Conservation (phyloP, 1,140 invertebrate genomes). For the Holcopasites calliopsidis region DNA sequence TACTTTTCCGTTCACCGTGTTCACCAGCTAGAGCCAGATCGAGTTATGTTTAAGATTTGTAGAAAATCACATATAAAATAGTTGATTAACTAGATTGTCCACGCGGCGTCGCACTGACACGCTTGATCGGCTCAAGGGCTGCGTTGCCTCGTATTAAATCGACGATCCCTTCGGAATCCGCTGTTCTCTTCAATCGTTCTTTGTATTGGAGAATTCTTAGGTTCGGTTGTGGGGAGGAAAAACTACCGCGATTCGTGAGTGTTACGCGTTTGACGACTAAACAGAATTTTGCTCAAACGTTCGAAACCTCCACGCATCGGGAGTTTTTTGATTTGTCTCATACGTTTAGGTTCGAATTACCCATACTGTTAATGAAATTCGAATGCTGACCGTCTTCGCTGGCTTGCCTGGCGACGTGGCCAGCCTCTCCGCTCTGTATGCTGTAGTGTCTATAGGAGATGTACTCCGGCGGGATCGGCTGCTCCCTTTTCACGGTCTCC, state of each 20-base stretch:
- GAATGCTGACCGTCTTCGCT: conserved; percentile 63
- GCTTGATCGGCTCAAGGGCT: conserved; percentile 1
- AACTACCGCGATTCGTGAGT: conserved; percentile 56
- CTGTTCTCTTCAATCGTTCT: neutral
- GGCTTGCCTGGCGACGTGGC: conserved; percentile 54
- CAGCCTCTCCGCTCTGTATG: conserved; percentile 73
- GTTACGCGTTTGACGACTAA: conserved; percentile 37
- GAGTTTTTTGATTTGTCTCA: conserved; percentile 67
- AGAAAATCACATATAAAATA: conserved; percentile 68
- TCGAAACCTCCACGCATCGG: conserved; percentile 64
- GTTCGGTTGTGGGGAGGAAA: conserved; percentile 4
- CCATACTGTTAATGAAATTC: conserved; percentile 62
- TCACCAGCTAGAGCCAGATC: conserved; percentile 38
- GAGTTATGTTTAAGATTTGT: conserved; percentile 48
- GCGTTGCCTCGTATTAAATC: neutral
- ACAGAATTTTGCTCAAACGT: conserved; percentile 43
- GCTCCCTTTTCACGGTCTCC: conserved; percentile 85
- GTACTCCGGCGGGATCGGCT: conserved; percentile 83
- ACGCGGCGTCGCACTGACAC: conserved; percentile 22
- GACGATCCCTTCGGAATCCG: no score
- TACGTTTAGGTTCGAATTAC: conserved; percentile 65
- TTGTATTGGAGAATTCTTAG: neutral
- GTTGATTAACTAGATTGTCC: conserved; percentile 29
- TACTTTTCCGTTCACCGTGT: neutral
- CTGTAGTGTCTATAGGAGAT: conserved; percentile 86